These are phyloP conservation scores for Vespertilio murinus DNA, from an alignment of 2,797 vertebrate genomes.

Conservation along the genomic window DNA sequence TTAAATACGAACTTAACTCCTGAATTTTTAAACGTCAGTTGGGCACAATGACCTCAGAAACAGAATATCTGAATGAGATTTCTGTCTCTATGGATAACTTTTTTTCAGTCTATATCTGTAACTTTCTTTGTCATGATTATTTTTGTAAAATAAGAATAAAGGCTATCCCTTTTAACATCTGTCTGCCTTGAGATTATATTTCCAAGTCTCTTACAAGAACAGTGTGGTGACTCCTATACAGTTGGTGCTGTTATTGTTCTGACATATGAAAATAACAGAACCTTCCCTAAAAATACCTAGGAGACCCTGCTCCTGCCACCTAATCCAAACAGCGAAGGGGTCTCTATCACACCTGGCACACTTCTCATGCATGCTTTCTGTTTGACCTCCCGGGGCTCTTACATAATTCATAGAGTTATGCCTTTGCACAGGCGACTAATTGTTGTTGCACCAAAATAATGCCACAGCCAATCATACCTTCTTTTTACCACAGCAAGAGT, in stretches of 20 bases:
- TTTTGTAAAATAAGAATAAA: not conserved
- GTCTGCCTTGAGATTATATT: not conserved
- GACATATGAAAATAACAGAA: conserved; percentile 19
- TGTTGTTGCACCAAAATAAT: conserved; percentile 25
- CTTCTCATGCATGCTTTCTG: conserved; percentile 15
- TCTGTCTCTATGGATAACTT: conserved; percentile 3
- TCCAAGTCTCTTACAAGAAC: not conserved
- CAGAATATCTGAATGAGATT: not conserved
- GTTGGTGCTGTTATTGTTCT: not conserved
- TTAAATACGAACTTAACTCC: not conserved
- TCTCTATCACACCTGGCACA: not conserved
- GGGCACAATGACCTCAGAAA: not conserved
- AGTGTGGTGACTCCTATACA: not conserved
- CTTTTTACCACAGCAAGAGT: not conserved
- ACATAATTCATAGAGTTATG: conserved; percentile 48
- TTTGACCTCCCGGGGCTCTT: conserved; percentile 1
- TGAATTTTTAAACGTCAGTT: conserved; percentile 39
- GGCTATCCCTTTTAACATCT: not conserved
- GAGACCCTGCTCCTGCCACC: not conserved
- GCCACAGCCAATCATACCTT: not conserved
- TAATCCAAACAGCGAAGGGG: not conserved
- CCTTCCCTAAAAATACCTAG: not conserved
- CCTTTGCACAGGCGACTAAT: not conserved
- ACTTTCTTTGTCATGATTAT: not conserved
- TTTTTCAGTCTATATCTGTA: not conserved